Evolutionary conservation across 1,140 invertebrate species (phyloP), one percentile per base, ranked within the genome.

Genomic region (Bathynomus jamesi): DNA sequence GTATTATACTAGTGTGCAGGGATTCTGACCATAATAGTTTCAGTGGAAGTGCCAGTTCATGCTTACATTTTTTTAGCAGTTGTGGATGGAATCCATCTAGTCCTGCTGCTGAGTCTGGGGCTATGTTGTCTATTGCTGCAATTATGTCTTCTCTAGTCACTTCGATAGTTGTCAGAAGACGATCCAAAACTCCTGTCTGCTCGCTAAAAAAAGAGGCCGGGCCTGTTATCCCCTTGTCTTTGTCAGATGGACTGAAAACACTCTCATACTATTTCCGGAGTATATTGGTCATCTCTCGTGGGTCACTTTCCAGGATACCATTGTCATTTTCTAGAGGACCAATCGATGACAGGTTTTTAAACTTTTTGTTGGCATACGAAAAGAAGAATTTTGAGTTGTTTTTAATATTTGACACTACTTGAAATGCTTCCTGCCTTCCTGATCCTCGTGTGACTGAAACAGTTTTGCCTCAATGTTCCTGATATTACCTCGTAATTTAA

Each of bases 31-130:
- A 70, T 7, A 69, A 21, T 21, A 11, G 11, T 24, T 70, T 68
- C 17, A 70, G 31, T 24, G 68, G 68, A n/a, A 21, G 30, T 13
- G 30, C 61, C 3, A 70, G 64, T 28, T 69, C 61, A 11, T 13
- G 13, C 17, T 30, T 70, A 21, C 68, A 69, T n/a, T 66, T 70
- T 46, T 66, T 3, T n/a, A 70, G 68, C 28, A 70, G 30, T 69
- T 28, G 25, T 66, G 68, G 25, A n/a, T 70, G 61, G 25, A 70
- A 5, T 21, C 61, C 61, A 28, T 70, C 5, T 69, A 60, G 68
- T 71, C 68, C 68, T n/a, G 68, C 21, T 63, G 61, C 63, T 70
- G 68, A 13, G 29, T 70, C 30, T 69, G 64, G 68, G 29, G 61
- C 61, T 30, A 70, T 67, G 17, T 70, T 29, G n/a, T 66, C 5